phyloP scores from a whole-genome alignment of 1,140 invertebrate genomes.

The Cydia amplana region DNA sequence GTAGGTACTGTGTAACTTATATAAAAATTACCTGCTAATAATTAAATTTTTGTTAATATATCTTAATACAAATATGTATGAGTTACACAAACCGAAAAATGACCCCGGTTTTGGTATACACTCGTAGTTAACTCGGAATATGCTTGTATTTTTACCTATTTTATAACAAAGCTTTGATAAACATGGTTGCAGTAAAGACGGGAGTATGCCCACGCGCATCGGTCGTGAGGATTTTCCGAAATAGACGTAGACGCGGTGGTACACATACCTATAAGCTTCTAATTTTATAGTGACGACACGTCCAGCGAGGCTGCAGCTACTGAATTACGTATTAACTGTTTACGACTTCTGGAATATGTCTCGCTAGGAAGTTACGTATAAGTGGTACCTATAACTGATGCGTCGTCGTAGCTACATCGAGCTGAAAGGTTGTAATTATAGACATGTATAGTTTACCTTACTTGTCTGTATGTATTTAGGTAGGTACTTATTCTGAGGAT shows the following conservation, averaged over 20 bases:
- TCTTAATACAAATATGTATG: too few relatives aligned
- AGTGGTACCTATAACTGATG: not conserved
- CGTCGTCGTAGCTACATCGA: too few relatives aligned
- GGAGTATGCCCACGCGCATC: constrained; percentile 34
- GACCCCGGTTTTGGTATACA: not conserved
- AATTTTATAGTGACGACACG: constrained; percentile 48
- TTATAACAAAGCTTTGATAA: not conserved
- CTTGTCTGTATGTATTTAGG: too few relatives aligned
- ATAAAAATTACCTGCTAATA: too few relatives aligned
- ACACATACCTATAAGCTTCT: constrained; percentile 43
- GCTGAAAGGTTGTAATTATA: too few relatives aligned
- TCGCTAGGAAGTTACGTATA: not conserved
- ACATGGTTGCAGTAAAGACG: not conserved
- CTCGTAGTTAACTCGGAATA: not conserved
- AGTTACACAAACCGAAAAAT: too few relatives aligned
- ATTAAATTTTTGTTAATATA: too few relatives aligned
- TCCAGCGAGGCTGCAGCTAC: constrained; percentile 12
- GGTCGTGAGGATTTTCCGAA: constrained; percentile 56
- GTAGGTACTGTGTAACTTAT: not conserved
- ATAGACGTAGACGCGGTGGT: constrained; percentile 50
- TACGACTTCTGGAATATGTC: constrained; percentile 12
- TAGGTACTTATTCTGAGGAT: too few relatives aligned
- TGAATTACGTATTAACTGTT: constrained; percentile 20
- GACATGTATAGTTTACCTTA: too few relatives aligned
- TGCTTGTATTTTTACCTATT: not conserved